Evolutionary conservation across 1,140 invertebrate genomes (phyloP), one percentile per base, ranked within the genome.

Genomic region (Cataglyphis hispanica): DNA sequence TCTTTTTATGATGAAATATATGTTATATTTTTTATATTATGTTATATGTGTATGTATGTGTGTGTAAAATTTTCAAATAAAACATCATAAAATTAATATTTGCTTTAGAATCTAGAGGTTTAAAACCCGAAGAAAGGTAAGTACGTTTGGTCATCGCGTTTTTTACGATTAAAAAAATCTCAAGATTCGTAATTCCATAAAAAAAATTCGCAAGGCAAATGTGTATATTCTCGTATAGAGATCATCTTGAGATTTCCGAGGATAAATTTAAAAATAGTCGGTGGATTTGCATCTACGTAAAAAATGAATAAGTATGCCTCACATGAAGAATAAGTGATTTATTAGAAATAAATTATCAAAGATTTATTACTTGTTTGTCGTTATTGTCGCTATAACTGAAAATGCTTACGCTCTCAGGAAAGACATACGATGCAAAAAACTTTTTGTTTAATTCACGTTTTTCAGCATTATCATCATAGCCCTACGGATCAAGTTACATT

Each of bases 341-440:
- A 61, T 6, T 46, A 13, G 2, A 46, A 46, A 83, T 74, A 83
- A 83, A 61, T 74, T 53, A 40, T 6, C 1, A 40, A n/a, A 10
- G 16, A 83, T 83, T 83, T 83, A 83, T 74, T 53, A 27, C 6
- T 25, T 66, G 34, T 69, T 19, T 8, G 61, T 25, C 66, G 19
- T 72, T 16, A 56, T 74, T 37, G 77, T 37, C 43, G 40, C 3
- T 16, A 46, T 37, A 25, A 63, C 46, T 43, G 27, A 66, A 56
- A 43, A 16, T 22, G 25, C 37, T 80, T 69, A 40, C 60, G 27
- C 5, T 13, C 25, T 40, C 34, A 63, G 8, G 76, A 50, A 34
- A 70, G 2, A 11, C 10, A 56, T 10, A 34, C 43, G 25, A 4
- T 46, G 37, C 40, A 27, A 13, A 80, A 77, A 77, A 69, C 8